Percentiles rank a stretch among this genome's conserved stretches.
Conservation (phyloP, 2,888 invertebrate genomes). For the Palloptera scutellata region DNA sequence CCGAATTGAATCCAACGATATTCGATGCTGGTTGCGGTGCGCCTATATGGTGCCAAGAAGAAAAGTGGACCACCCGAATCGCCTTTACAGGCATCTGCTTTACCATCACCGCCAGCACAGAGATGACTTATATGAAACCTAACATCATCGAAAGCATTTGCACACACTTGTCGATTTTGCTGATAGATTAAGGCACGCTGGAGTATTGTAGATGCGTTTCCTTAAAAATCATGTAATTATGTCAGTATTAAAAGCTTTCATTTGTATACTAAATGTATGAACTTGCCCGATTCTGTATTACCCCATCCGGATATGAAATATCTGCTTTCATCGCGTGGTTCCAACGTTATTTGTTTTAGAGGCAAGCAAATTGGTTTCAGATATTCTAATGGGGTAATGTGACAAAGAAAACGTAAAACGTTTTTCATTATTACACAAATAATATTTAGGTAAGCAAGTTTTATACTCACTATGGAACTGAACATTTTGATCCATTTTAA, state of each 20-base stretch:
- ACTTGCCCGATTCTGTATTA: conserved; percentile 45
- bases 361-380: conserved; percentile 58
- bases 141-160: conserved; percentile 34
- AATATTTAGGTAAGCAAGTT: no score
- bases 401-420: no score
- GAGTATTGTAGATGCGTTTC: conserved; percentile 46
- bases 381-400: conserved; percentile 43
- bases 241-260: no score
- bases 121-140: conserved; percentile 35
- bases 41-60: conserved; percentile 35
- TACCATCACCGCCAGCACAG: conserved; percentile 55
- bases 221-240: not conserved
- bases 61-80: conserved; percentile 57
- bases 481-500: conserved; percentile 61
- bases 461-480: conserved; percentile 47
- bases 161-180: conserved; percentile 39
- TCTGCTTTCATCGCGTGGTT: conserved; percentile 33
- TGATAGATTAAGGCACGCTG: conserved; percentile 49
- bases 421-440: no score
- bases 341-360: conserved; percentile 39
- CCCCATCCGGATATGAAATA: conserved; percentile 60
- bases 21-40: conserved; percentile 15
- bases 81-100: conserved; percentile 55
- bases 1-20: conserved; percentile 64
- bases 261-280: no score